Evolutionary conservation across 2,113 vertebrate genomes (phyloP).

Genomic region (Muntiacus reevesi): DNA sequence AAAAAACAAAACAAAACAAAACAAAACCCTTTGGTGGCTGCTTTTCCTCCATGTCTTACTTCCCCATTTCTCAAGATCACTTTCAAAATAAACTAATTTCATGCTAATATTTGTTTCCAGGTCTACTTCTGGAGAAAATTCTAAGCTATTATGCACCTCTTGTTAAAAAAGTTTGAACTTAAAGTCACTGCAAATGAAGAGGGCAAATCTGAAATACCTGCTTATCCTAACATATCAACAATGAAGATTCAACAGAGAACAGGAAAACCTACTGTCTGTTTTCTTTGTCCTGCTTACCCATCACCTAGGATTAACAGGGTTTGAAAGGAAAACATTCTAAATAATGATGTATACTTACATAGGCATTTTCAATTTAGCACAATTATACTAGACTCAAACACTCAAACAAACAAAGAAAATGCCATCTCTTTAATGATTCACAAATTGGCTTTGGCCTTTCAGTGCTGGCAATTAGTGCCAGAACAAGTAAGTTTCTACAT

Average conservation of each 20-base stretch:
- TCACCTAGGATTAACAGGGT: neutral
- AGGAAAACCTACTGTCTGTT: neutral
- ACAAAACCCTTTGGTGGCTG: accelerated
- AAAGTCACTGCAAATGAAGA: neutral
- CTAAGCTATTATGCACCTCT: neutral
- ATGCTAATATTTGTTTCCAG: neutral
- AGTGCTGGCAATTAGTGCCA: neutral
- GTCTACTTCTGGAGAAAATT: neutral
- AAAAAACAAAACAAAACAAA: no score
- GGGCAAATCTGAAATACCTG: neutral
- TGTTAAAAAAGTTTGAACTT: neutral
- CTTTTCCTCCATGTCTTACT: neutral
- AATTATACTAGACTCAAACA: neutral
- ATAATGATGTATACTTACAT: neutral
- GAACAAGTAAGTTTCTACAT: neutral
- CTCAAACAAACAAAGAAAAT: neutral
- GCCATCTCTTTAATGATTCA: neutral
- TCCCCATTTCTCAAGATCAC: neutral
- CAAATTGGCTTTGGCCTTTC: neutral
- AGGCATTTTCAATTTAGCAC: neutral
- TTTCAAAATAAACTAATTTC: neutral
- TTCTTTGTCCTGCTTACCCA: neutral
- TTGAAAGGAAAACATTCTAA: neutral
- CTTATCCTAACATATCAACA: neutral
- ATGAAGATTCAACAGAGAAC: neutral